Evolutionary conservation across 2,888 invertebrate species (phyloP), one percentile per base, ranked within the genome.

Genomic region (Octodonta nipae): DNA sequence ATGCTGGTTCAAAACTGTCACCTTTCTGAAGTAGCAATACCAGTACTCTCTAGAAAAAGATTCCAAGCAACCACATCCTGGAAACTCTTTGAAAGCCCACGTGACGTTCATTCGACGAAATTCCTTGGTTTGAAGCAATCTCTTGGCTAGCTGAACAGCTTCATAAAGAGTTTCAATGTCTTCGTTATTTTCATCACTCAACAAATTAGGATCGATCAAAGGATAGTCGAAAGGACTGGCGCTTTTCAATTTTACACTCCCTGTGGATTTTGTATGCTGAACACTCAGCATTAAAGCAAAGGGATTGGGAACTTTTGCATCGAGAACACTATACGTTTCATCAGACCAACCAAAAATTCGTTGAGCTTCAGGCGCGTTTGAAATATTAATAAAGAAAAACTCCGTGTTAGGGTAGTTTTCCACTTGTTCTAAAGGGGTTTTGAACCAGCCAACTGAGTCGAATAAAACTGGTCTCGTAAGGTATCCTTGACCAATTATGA

Each of bases 401-500:
- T 37, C 37, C 6, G 34, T 12, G 10, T 37, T 28, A 5, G 32
- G 32, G 4, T 17, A 12, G 5, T 8, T 17, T 3, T 13, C 16
- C 6, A n/a, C n/a, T n/a, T 26, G 16, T 1, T n/a, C 30, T 10
- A 15, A 22, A 13, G 31, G 14, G 22, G 28, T 20, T 26, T 29
- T 15, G 13, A 28, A 34, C 24, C 28, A 37, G 2, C 32, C 37
- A 4, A 34, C 4, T 17, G 28, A 24, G 25, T 37, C 30, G 2
- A 28, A 10, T 7, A 5, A 1, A 12, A 13, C 15, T 2, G 20
- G 7, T 5, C 4, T 5, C 5, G 34, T 29, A 11, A 41, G 13
- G 3, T 32, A 11, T 5, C 44, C 44, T 25, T 12, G 7, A 8
- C 44, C 42, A 17, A 31, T 27, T 15, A 44, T 13, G 11, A 35